Evolutionary conservation across 2,113 vertebrate species (phyloP), one percentile per base, ranked within the genome.

Genomic region (Zosterops lateralis): DNA sequence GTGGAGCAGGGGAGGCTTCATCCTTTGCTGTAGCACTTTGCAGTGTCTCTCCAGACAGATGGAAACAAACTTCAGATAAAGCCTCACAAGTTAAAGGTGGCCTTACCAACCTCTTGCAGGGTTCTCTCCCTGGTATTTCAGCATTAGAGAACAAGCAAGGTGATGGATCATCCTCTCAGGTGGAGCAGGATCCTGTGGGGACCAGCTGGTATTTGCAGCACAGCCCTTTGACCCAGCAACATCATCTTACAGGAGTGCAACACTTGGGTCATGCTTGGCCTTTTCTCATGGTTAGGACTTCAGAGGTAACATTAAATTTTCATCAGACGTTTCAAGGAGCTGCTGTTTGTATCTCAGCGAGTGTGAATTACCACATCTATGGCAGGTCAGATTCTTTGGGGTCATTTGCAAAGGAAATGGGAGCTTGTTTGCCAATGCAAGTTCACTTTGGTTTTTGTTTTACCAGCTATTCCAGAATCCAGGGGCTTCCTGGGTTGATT

Each of bases 291-390:
- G 21, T 54, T 57, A 68, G 8, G 17, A 15, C 28, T 82, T 84
- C 38, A 50, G 34, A 92, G 9, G 9, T 53, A 36, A 62, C 50
- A 70, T 85, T 93, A 82, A 54, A 78, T 89, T 87, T 93, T 84
- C 87, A 92, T 73, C 62, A 73, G 5, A 22, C 62, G 25, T 26
- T 68, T 79, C 66, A 34, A 87, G 54, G 24, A 76, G 38, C 24
- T 85, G 51, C 26, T 11, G 18, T 91, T 89, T 89, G 32, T 87
- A 50, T 82, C 42, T 70, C 22, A n/a, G 47, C 0, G 3, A 84
- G 29, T 22, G 31, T 89, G 36, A 71, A 76, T 81, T 68, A 71
- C 34, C 36, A n/a, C 50, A 65, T 40, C 47, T 17, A 15, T 73
- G 24, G 17, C 29, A 54, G 29, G 40, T 75, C 54, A 84, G 25